Evolutionary conservation across 2,888 invertebrate species (phyloP), one percentile per base, ranked within the genome.

Genomic region (Eupeodes latifasciatus): DNA sequence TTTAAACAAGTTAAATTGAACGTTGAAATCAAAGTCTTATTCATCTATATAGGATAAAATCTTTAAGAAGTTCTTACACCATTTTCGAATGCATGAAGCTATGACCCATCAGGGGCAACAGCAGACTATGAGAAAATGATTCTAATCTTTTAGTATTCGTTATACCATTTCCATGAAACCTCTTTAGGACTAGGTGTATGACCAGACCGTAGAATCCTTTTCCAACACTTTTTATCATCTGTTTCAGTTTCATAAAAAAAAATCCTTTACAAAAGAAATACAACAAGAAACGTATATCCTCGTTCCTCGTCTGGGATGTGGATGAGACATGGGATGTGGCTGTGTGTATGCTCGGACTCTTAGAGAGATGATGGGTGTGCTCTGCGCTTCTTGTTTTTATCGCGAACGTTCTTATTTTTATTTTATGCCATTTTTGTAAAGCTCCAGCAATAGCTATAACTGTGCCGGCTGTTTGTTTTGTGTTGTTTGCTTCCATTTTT

Each of bases 381-480:
- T 83, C 83, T 83, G 83, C 86, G 86, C 86, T 87, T 79, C 86
- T 87, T 79, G 83, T 83, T 87, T 87, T 87, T 83, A 87, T 87
- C 83, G 79, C 79, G 66, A 40, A 14, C 53, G 51, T 53, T 83
- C 59, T 76, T 74, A 49, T 67, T 83, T 83, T 66, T 40, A 74
- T 76, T 34, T 40, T 36, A 12, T 66, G 19, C 36, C 47, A 51
- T 61, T 34, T 77, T 82, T 40, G n/a, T 53, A 16, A 53, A 53
- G 4, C 7, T 5, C 4, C 49, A 49, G 49, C 27, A 27, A 27
- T 27, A 27, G 27, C 27, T 62, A 62, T 53, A 69, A 51, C 36
- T 61, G 44, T 71, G 49, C 53, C 55, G 9, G 16, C 12, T 61
- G 75, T 49, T 49, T 61, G 61, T 9, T 71, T n/a, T 27, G 75